Evolutionary conservation across 2,888 invertebrate species (phyloP).

Genomic region (Rhogogaster chlorosoma): DNA sequence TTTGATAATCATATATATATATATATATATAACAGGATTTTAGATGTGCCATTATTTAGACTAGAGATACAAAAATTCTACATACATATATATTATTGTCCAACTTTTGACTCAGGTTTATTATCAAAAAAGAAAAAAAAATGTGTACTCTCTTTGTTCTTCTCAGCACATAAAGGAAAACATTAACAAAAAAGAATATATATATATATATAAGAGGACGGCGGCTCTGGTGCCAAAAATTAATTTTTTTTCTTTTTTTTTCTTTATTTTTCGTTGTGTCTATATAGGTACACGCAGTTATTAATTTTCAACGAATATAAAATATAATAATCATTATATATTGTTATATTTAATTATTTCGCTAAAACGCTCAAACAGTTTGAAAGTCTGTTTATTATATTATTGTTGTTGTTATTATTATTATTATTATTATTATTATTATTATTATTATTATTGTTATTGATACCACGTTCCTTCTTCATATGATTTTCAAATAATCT

Average conservation of each 20-base stretch:
- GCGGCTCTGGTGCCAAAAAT: background rate
- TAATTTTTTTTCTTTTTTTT: background rate
- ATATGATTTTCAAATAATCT: background rate
- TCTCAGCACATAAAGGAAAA: background rate
- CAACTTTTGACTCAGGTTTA: constrained; percentile 18
- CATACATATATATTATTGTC: background rate
- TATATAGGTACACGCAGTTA: background rate
- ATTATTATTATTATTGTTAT: background rate
- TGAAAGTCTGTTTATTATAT: background rate
- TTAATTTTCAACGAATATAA: background rate
- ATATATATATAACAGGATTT: background rate
- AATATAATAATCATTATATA: no score
- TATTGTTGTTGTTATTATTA: background rate
- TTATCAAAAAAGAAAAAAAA: background rate
- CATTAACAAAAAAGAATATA: background rate
- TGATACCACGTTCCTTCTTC: background rate
- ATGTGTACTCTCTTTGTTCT: background rate
- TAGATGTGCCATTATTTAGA: constrained; percentile 8
- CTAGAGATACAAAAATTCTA: background rate
- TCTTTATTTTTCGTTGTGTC: background rate
- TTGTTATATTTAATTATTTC: background rate
- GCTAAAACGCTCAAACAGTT: background rate
- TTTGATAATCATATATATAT: background rate
- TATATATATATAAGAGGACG: background rate
- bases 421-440: background rate